phyloP scores from a whole-genome alignment of 2,797 vertebrate genomes.

The Varecia variegata region DNA sequence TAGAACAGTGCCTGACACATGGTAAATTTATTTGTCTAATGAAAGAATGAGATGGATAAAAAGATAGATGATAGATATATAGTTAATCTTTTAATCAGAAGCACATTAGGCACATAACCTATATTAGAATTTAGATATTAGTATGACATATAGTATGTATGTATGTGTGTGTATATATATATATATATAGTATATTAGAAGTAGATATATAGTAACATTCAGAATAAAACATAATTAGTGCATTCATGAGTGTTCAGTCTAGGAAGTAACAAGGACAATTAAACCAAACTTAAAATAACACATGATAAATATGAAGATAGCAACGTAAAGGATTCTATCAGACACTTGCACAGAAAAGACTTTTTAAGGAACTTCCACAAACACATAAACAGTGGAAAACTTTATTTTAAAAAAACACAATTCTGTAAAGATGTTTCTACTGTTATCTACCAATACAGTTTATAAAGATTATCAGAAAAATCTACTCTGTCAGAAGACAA shows the following conservation, averaged over 20 bases:
- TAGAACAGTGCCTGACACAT: background rate
- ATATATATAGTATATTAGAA: background rate
- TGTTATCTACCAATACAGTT: conserved; percentile 13
- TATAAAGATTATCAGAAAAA: conserved; percentile 22
- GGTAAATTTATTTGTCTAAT: background rate
- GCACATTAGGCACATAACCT: background rate
- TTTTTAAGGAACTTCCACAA: background rate
- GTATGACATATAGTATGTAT: background rate
- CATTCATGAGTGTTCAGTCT: background rate
- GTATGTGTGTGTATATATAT: background rate
- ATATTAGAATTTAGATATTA: background rate
- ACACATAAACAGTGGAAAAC: background rate
- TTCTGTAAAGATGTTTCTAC: background rate
- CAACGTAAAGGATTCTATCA: background rate
- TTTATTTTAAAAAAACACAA: background rate
- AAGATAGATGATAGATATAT: background rate
- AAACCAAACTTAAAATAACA: background rate
- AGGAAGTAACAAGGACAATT: background rate
- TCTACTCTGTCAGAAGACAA: background rate
- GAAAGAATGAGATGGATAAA: background rate
- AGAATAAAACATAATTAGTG: background rate
- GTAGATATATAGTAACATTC: background rate
- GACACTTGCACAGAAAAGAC: background rate
- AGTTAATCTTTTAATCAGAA: conserved; percentile 1
- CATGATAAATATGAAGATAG: background rate